Percentiles rank a stretch among this genome's conserved stretches.
Evolutionary conservation across 1,140 invertebrate genomes (phyloP).

Genomic region (Tetramorium alpestre): DNA sequence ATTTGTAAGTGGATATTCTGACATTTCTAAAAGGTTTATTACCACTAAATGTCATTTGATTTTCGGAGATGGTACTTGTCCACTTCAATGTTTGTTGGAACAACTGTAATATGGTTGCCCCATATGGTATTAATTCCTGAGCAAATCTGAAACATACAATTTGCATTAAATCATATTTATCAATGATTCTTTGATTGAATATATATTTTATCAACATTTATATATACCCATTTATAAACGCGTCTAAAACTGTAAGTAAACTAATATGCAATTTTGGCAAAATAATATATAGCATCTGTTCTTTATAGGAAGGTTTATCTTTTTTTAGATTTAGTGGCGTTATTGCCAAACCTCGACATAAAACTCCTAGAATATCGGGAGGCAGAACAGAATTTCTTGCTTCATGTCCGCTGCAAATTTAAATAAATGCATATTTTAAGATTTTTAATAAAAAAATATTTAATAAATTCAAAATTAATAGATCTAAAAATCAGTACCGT

Average conservation of each 20-base stretch:
- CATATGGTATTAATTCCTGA: conserved; percentile 69
- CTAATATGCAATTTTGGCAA: conserved; percentile 76
- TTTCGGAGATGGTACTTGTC: conserved; percentile 48
- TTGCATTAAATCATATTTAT: background rate
- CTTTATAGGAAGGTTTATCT: conserved; percentile 68
- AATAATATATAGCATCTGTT: conserved; percentile 74
- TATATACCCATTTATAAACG: conserved; percentile 77
- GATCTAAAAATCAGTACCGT: conserved; percentile 65
- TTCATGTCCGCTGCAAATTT: conserved; percentile 69
- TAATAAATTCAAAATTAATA: conserved; percentile 27
- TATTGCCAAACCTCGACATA: conserved; percentile 77
- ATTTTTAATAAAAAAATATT: background rate
- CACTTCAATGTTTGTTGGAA: conserved; percentile 64
- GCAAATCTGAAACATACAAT: conserved; percentile 60
- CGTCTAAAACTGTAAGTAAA: conserved; percentile 75
- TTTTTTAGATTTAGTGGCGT: conserved; percentile 71
- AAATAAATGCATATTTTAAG: conserved; percentile 18
- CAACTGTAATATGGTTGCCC: conserved; percentile 65
- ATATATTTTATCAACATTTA: background rate
- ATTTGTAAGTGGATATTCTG: conserved; percentile 71
- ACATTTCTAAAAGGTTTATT: conserved; percentile 73
- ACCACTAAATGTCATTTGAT: conserved; percentile 60
- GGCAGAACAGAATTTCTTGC: conserved; percentile 74
- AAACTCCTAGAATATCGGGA: conserved; percentile 73
- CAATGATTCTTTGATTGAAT: background rate